Conservation (phyloP, 53 echinoderm and acorn worm species). For the Paelopatides confundens region DNA sequence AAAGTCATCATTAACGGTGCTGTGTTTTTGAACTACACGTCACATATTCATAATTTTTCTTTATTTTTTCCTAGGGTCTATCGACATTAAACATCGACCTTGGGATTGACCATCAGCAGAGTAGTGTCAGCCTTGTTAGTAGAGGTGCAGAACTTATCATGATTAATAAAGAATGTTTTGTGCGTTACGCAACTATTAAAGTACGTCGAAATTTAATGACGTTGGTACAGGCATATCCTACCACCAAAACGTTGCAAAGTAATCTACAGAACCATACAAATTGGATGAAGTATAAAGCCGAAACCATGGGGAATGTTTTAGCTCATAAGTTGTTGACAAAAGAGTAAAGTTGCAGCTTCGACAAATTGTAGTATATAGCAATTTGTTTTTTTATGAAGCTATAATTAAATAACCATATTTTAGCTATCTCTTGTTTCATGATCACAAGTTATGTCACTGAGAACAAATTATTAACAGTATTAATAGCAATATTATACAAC, state of each 20-base stretch:
- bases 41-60: too few relatives aligned
- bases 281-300: slow-evolving; percentile 91
- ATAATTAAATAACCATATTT: too few relatives aligned
- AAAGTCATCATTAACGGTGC: too few relatives aligned
- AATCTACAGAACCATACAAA: slow-evolving; percentile 85
- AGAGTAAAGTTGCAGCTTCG: background rate
- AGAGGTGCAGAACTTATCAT: slow-evolving; percentile 94
- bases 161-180: slow-evolving; percentile 91
- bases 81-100: slow-evolving; percentile 77
- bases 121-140: slow-evolving; percentile 93
- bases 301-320: slow-evolving; percentile 68
- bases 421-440: too few relatives aligned
- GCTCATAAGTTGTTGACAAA: slow-evolving; percentile 40
- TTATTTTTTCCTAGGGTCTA: slow-evolving; percentile 68
- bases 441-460: too few relatives aligned
- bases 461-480: too few relatives aligned
- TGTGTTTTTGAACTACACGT: too few relatives aligned
- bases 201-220: slow-evolving; percentile 77
- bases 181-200: slow-evolving; percentile 73
- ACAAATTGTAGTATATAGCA: too few relatives aligned
- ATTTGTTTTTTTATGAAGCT: too few relatives aligned
- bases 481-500: too few relatives aligned
- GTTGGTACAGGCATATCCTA: slow-evolving; percentile 81
- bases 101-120: slow-evolving; percentile 79
- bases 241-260: slow-evolving; percentile 73